Evolutionary conservation across 53 echinoderm and acorn worm genomes (phyloP).

Genomic region (Temnopleurus reevesii): DNA sequence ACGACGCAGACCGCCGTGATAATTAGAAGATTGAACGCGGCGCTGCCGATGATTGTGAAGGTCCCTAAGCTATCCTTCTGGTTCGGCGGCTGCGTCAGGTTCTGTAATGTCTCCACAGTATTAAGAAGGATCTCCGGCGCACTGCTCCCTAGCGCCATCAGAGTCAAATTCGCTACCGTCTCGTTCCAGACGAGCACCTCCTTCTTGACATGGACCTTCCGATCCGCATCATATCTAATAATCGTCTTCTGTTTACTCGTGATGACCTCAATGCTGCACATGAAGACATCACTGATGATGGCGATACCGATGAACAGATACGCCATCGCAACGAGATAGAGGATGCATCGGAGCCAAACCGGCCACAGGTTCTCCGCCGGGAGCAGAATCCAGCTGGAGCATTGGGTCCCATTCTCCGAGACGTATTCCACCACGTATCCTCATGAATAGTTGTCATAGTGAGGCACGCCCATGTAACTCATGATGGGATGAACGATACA

Average conservation of each 20-base stretch:
- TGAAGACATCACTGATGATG: constrained; percentile 95
- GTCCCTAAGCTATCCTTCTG: constrained; percentile 83
- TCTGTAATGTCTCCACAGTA: constrained; percentile 70
- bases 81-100: constrained; percentile 24
- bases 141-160: constrained; percentile 98
- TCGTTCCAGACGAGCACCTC: constrained; percentile 97
- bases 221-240: constrained; percentile 83
- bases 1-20: constrained; percentile 87
- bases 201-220: constrained; percentile 76
- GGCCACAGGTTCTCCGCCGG: constrained; percentile 99
- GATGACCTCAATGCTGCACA: constrained; percentile 97
- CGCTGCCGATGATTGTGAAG: constrained; percentile 95
- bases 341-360: constrained; percentile 66
- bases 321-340: constrained; percentile 81
- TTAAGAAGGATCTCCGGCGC: constrained; percentile 92
- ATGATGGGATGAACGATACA: neutral
- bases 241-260: constrained; percentile 92
- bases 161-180: constrained; percentile 92
- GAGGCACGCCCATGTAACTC: neutral
- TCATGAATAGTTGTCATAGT: constrained; percentile 72
- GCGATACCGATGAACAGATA: constrained; percentile 95
- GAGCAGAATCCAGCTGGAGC: constrained; percentile 84
- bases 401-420: constrained; percentile 19
- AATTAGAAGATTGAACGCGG: constrained; percentile 90
- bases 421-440: constrained; percentile 77